Base-by-base conservation (phyloP, 1,140 invertebrate genomes). In the Lepidurus apus region DNA sequence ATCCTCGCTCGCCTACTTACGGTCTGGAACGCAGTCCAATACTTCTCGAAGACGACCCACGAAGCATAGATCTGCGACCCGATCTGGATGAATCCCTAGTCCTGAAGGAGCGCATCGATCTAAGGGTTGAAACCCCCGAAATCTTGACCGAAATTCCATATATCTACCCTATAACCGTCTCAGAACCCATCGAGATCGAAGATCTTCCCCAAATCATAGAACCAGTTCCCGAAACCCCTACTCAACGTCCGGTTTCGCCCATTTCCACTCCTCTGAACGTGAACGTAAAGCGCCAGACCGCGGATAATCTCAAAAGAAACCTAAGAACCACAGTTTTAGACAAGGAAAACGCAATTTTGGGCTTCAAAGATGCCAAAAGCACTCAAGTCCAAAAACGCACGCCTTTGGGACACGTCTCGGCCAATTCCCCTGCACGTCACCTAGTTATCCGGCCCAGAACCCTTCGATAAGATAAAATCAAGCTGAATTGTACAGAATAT, bases 1-100 rank as follows among this genome's bases (percentile, higher is more conserved):
- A 65, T 65, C 53, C 53, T 65, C 53, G 53, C 21, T 65, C 53
- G 53, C 53, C 53, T 21, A n/a, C 53, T 65, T 65, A n/a, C 17
- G 53, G 53, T 7, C 17, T 65, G 21, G 53, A 65, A 65, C 53
- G 53, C 53, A 65, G n/a, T 4, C 53, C 53, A 9, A 65, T 65
- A n/a, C 13, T 11, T 1, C n/a, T 65, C 3, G 53, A 65, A 65
- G 53, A 65, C 21, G 17, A 17, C 21, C 21, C 53, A 34, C 34
- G 34, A 34, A 34, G 34, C 53, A 65, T 65, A 65, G 53, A 65
- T 13, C 53, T 65, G 53, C 53, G 13, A n/a, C 53, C 53, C 53
- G 13, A 65, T 65, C 21, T 65, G 53, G 13, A 65, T 17, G 53
- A 65, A 17, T 65, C 53, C 17, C 21, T 65, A 65, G 53, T 65